Percentiles rank a stretch among this genome's conserved stretches.
Evolutionary conservation across 2,888 invertebrate genomes (phyloP).

Genomic region (Phengaris arion): DNA sequence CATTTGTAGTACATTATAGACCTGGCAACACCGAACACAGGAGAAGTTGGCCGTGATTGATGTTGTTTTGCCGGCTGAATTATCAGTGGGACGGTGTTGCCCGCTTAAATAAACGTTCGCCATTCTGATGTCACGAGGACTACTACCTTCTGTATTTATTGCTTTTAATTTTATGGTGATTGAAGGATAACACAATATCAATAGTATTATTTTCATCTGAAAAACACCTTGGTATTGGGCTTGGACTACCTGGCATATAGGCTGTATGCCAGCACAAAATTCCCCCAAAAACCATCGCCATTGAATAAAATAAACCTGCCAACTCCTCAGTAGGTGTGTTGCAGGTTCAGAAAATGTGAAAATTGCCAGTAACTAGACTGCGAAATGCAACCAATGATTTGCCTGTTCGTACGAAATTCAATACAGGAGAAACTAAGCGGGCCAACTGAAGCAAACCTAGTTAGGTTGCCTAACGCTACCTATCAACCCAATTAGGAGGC

Average conservation of each 20-base stretch:
- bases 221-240: no score
- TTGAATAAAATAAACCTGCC: neutral
- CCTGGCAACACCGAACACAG: slow-evolving; percentile 2
- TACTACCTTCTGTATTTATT: neutral
- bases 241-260: no score
- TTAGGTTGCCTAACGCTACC: slow-evolving; percentile 6
- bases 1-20: neutral
- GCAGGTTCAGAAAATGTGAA: neutral
- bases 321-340: neutral
- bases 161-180: neutral
- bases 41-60: slow-evolving; percentile 11
- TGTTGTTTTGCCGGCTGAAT: slow-evolving; percentile 1
- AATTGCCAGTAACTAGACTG: neutral
- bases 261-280: no score
- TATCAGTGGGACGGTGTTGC: slow-evolving; percentile 1
- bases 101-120: neutral
- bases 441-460: neutral
- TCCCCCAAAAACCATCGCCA: no score
- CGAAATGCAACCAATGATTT: neutral
- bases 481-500: slow-evolving; percentile 15
- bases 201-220: no score
- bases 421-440: slow-evolving; percentile 5
- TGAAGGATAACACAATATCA: neutral
- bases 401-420: neutral
- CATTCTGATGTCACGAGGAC: neutral